Percentiles rank a stretch among this genome's conserved stretches.
phyloP scores from a whole-genome alignment of 2,113 vertebrate species.

The Tichodroma muraria region DNA sequence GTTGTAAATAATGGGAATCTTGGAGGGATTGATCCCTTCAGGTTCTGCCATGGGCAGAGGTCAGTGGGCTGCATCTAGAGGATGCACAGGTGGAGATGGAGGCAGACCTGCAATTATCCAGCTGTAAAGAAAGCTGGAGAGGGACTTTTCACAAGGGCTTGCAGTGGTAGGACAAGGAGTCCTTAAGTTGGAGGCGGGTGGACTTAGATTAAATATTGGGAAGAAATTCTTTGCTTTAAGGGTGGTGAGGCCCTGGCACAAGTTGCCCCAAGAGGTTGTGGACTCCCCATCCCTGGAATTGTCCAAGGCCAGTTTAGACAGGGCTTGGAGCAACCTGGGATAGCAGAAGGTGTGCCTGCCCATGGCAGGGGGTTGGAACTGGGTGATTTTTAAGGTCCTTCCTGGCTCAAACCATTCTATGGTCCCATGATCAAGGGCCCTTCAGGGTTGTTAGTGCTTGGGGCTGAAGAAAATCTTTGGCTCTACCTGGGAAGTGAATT shows the following conservation, averaged over 20 bases:
- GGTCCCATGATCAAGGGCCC: not conserved
- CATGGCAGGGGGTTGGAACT: not conserved
- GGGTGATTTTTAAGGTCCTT: not conserved
- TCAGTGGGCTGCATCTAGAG: not conserved
- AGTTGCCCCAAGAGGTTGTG: not conserved
- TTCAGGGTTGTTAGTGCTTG: not conserved
- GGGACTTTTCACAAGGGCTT: not conserved
- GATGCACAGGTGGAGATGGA: fast-evolving
- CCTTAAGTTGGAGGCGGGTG: not conserved
- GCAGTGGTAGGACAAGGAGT: not conserved
- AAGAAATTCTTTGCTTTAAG: not conserved
- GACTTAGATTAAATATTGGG: not conserved
- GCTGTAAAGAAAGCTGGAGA: not conserved
- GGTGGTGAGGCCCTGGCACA: not conserved
- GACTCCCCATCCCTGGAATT: not conserved
- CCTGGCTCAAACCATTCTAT: not conserved
- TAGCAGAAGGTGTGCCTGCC: not conserved
- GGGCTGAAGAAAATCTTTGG: not conserved
- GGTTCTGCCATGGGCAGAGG: not conserved
- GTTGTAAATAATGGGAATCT: not conserved
- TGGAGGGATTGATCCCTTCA: not conserved
- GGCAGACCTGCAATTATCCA: not conserved
- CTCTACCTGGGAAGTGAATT: not conserved
- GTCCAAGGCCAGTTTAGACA: not conserved
- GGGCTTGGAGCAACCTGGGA: not conserved